These are phyloP conservation scores for Erpornis zantholeuca DNA, from an alignment of 2,113 vertebrate species.

Conservation along the genomic window DNA sequence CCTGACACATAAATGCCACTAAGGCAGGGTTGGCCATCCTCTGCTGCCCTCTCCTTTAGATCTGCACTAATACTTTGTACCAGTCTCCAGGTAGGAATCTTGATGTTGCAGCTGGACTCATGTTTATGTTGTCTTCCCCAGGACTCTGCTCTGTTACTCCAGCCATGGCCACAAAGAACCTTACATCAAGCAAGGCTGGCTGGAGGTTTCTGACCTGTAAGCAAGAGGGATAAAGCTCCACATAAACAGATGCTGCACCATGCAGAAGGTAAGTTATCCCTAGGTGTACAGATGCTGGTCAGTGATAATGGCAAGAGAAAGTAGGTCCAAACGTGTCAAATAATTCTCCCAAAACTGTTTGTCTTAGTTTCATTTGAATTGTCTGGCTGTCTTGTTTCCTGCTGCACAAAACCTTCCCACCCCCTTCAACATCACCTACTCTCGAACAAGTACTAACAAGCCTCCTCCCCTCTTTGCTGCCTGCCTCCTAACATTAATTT, in stretches of 20 bases:
- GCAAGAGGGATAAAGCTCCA: not conserved
- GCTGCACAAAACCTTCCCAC: not conserved
- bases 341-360: not conserved
- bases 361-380: not conserved
- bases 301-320: not conserved
- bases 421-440: not conserved
- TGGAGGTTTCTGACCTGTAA: not conserved
- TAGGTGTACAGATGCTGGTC: not conserved
- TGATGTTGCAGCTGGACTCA: not conserved
- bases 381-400: not conserved
- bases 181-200: not conserved
- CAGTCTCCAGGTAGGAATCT: not conserved
- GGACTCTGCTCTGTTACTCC: not conserved
- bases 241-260: not conserved
- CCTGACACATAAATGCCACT: not conserved
- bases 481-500: not conserved
- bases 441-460: accelerated
- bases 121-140: not conserved
- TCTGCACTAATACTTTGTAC: accelerated
- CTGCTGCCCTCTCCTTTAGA: not conserved
- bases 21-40: not conserved
- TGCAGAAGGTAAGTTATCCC: not conserved
- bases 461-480: not conserved
- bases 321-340: not conserved
- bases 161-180: not conserved